Conservation (phyloP, 1,140 invertebrate genomes). For the Aphelenchoides avenae region DNA sequence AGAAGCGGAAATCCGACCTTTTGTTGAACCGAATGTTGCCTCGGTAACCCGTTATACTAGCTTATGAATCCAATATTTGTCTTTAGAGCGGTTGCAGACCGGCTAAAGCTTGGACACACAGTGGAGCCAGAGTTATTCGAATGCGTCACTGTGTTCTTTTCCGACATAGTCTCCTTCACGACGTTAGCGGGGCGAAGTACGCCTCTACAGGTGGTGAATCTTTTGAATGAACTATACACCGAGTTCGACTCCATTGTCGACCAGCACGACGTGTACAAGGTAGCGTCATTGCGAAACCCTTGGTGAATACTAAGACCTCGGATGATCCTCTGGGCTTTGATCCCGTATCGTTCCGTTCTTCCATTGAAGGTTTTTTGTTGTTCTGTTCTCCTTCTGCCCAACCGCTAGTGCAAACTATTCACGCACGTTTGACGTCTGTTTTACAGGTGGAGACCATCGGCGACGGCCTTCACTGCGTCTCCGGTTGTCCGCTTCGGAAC, state of each 20-base stretch:
- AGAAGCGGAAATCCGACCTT: too few relatives aligned
- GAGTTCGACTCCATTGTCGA: too few relatives aligned
- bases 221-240: slow-evolving; percentile 73
- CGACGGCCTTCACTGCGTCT: too few relatives aligned
- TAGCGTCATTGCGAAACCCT: too few relatives aligned
- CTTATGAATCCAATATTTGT: background rate
- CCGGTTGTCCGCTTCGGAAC: slow-evolving; percentile 67
- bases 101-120: too few relatives aligned
- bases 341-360: too few relatives aligned
- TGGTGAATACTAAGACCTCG: too few relatives aligned
- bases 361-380: too few relatives aligned
- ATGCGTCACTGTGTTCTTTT: slow-evolving; percentile 68
- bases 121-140: slow-evolving; percentile 87
- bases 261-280: slow-evolving; percentile 72
- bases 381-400: too few relatives aligned
- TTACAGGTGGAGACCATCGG: slow-evolving; percentile 79
- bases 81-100: slow-evolving; percentile 75
- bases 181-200: slow-evolving; percentile 66
- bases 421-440: slow-evolving; percentile 68
- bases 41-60: background rate
- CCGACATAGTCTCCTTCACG: too few relatives aligned
- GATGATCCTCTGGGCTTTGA: too few relatives aligned
- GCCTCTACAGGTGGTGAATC: slow-evolving; percentile 66
- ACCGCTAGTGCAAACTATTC: slow-evolving; percentile 72
- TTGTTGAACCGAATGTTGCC: slow-evolving; percentile 65